A percentile compares a stretch with the other conserved stretches of the same genome.
Evolutionary conservation across 2,113 vertebrate genomes (phyloP).

Genomic region (Nycticorax nycticorax): DNA sequence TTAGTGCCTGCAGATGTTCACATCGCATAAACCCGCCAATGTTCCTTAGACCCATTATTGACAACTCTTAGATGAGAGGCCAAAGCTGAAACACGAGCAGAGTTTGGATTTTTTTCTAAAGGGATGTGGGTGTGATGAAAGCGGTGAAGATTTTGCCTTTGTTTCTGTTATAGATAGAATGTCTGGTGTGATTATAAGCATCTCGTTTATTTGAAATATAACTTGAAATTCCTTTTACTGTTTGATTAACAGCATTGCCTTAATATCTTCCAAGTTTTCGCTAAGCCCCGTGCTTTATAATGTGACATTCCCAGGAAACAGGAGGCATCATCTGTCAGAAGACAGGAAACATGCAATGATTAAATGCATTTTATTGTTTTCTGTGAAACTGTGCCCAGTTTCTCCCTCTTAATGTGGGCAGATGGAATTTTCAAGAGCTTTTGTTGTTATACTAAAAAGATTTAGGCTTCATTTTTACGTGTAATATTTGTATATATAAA

Average conservation of each 20-base stretch:
- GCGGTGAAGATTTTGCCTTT: neutral
- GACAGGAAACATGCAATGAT: slow-evolving; percentile 28
- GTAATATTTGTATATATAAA: neutral
- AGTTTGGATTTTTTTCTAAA: neutral
- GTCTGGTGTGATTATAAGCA: neutral
- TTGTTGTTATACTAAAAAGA: neutral
- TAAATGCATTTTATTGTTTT: slow-evolving; percentile 51
- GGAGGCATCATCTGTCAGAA: slow-evolving; percentile 36
- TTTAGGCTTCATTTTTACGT: neutral
- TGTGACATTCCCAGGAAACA: slow-evolving; percentile 39
- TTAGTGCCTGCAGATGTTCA: neutral
- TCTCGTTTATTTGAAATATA: slow-evolving; percentile 17
- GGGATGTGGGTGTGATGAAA: neutral
- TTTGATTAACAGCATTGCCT: slow-evolving; percentile 37
- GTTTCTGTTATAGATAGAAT: neutral
- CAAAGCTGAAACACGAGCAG: neutral
- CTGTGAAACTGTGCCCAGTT: slow-evolving; percentile 55
- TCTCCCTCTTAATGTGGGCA: slow-evolving; percentile 38
- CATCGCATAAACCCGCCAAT: neutral
- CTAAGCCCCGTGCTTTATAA: neutral
- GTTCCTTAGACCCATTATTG: neutral
- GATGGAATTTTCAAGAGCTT: slow-evolving; percentile 27
- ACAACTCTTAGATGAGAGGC: neutral
- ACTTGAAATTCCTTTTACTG: slow-evolving; percentile 14
- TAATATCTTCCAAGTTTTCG: slow-evolving; percentile 37